Conservation (phyloP, 2,888 invertebrate species). For the Plusia festucae region DNA sequence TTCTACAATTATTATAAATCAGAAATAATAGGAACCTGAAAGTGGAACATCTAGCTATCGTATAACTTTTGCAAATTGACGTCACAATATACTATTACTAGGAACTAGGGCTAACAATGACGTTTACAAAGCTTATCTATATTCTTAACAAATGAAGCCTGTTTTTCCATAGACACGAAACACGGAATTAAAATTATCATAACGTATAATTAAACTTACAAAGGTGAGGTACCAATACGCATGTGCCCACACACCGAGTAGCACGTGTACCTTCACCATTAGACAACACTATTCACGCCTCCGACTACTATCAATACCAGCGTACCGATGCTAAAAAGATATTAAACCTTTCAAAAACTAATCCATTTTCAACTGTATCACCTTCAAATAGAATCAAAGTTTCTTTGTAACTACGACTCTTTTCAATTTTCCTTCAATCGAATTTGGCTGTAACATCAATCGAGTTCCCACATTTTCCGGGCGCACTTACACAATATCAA, state of each 20-base stretch:
- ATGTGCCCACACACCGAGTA: conserved; percentile 51
- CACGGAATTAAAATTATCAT: conserved; percentile 23
- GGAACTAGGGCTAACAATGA: no score
- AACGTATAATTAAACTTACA: conserved; percentile 41
- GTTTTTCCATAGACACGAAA: background rate
- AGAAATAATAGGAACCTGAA: no score
- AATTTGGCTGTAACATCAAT: conserved; percentile 89
- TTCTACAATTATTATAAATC: no score
- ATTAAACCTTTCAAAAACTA: conserved; percentile 51
- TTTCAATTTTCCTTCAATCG: conserved; percentile 89
- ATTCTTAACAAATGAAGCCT: no score
- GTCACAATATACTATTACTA: no score
- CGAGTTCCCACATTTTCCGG: conserved; percentile 89
- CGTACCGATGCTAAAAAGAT: conserved; percentile 66
- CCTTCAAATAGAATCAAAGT: conserved; percentile 63
- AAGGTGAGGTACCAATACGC: conserved; percentile 12
- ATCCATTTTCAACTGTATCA: conserved; percentile 64
- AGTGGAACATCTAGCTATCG: no score
- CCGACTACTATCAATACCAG: conserved; percentile 79
- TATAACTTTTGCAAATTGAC: no score
- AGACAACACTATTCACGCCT: conserved; percentile 86
- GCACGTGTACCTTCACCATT: conserved; percentile 74
- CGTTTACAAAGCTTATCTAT: no score
- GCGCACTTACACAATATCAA: conserved; percentile 90
- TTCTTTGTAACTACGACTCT: conserved; percentile 70